A percentile compares a stretch with the other conserved stretches of the same genome.
These are phyloP conservation scores for Morpho deidamia DNA, from an alignment of 2,888 invertebrate genomes.

Conservation along the genomic window DNA sequence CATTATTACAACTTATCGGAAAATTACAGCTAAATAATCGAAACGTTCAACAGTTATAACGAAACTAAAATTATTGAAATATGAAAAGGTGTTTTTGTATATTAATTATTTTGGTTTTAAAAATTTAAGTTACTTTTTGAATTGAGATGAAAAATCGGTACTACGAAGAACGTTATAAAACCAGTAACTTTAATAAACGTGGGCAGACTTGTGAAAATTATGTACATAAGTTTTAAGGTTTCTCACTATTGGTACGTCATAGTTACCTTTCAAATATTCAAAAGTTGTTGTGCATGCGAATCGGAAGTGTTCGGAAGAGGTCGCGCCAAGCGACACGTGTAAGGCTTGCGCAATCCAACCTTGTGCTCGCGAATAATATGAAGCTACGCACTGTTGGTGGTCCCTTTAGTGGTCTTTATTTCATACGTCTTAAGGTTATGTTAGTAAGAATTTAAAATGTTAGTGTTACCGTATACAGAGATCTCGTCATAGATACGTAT, in stretches of 20 bases:
- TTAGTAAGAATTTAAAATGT: not conserved
- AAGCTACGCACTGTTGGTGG: slow-evolving; percentile 3
- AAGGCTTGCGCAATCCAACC: slow-evolving; percentile 67
- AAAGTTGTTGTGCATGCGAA: slow-evolving; percentile 63
- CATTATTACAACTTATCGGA: slow-evolving; percentile 3
- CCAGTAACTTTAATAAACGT: slow-evolving; percentile 20
- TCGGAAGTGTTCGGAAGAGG: slow-evolving; percentile 72
- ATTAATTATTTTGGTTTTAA: too few species aligned
- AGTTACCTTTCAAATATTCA: slow-evolving; percentile 59
- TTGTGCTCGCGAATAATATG: slow-evolving; percentile 68
- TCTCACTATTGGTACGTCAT: slow-evolving; percentile 52
- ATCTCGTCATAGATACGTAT: slow-evolving; percentile 4
- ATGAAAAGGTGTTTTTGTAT: too few species aligned
- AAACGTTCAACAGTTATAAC: too few species aligned
- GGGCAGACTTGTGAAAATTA: slow-evolving; percentile 23
- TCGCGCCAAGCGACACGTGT: slow-evolving; percentile 60
- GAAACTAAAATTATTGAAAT: too few species aligned
- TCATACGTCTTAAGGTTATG: not conserved
- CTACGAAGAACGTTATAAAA: not conserved
- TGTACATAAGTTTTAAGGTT: slow-evolving; percentile 22
- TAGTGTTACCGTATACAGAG: not conserved
- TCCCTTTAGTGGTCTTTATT: slow-evolving; percentile 13
- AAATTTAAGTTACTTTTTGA: too few species aligned
- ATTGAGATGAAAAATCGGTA: too few species aligned
- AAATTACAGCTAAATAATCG: slow-evolving; percentile 1